Base-by-base conservation (phyloP, 2,113 vertebrate species). In the Cryptomyrus ogoouensis region DNA sequence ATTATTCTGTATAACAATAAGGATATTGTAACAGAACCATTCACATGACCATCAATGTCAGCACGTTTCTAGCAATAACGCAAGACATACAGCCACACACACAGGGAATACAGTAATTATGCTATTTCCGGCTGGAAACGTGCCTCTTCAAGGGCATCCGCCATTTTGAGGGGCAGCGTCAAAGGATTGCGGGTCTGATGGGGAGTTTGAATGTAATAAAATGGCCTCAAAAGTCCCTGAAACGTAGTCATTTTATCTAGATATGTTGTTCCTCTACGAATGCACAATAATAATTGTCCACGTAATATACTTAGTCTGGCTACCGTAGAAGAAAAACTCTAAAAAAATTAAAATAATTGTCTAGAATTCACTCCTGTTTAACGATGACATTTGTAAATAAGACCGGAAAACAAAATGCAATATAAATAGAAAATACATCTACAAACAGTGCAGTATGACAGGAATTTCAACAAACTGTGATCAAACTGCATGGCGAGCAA, bases 111-210 rank as follows among this genome's bases (percentile, higher is more conserved):
- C 44, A 12, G 13, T 80, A 80, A 80, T 80, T 80, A 39, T 80
- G 74, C 5, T 42, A 42, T 15, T 53, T 87, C 49, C 86, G 27
- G 31, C 27, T 39, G 58, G 88, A 70, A 62, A 35, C 24, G 62
- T 15, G 88, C 4, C 7, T 42, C 90, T 19, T 89, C 85, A 84
- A 50, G 58, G 89, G 47, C 77, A 83, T 88, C 89, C 93, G 93
- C 93, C 93, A 93, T 93, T 93, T 93, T 93, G 91, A 92, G 91
- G 93, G 93, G 92, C 93, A 92, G 90, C 90, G 92, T 93, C 91
- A 91, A 53, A 83, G 52, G 77, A 80, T 19, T 86, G 92, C 90
- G 85, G 87, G 91, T 46, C 83, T 89, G 91, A 50, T 62, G 52
- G 53, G 84, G 56, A 87, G 62, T 74, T 88, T 44, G 27, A 86